Evolutionary conservation across 2,888 invertebrate genomes (phyloP).

Genomic region (Drosophila cracens): DNA sequence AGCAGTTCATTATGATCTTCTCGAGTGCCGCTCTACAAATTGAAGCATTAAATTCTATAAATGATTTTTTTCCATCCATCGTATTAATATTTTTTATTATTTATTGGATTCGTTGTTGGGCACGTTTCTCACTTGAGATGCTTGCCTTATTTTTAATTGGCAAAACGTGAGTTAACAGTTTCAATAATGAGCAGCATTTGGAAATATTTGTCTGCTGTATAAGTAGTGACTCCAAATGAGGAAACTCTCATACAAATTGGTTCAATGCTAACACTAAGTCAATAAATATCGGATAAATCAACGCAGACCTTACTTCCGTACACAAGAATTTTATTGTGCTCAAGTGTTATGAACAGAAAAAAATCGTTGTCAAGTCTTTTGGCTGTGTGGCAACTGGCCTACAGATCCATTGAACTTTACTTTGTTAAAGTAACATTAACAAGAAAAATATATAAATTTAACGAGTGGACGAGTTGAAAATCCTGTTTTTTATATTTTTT

Average conservation of each 20-base stretch:
- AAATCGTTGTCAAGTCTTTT: constrained; percentile 11
- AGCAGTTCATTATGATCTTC: constrained; percentile 62
- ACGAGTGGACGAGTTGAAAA: constrained; percentile 36
- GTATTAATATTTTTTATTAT: constrained; percentile 17
- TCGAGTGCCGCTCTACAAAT: constrained; percentile 73
- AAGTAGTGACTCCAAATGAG: constrained; percentile 50
- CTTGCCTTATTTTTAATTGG: constrained; percentile 67
- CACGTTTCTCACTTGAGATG: constrained; percentile 70
- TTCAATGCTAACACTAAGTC: constrained; percentile 60
- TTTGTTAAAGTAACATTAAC: background rate
- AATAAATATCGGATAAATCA: constrained; percentile 42
- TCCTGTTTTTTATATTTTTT: constrained; percentile 47
- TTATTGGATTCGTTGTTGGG: constrained; percentile 31
- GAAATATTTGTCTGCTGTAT: constrained; percentile 42
- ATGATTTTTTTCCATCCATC: constrained; percentile 1
- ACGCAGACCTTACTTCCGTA: constrained; percentile 41
- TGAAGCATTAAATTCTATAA: constrained; percentile 69
- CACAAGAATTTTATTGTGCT: constrained; percentile 15
- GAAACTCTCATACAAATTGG: constrained; percentile 69
- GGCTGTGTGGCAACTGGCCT: constrained; percentile 19
- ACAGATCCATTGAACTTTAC: constrained; percentile 49
- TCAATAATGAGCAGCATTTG: constrained; percentile 63
- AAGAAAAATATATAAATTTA: constrained; percentile 24
- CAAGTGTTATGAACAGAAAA: constrained; percentile 12
- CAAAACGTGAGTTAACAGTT: constrained; percentile 77